Evolutionary conservation across 1,140 invertebrate species (phyloP), one percentile per base, ranked within the genome.

Genomic region (Diplogasteroides magnus): DNA sequence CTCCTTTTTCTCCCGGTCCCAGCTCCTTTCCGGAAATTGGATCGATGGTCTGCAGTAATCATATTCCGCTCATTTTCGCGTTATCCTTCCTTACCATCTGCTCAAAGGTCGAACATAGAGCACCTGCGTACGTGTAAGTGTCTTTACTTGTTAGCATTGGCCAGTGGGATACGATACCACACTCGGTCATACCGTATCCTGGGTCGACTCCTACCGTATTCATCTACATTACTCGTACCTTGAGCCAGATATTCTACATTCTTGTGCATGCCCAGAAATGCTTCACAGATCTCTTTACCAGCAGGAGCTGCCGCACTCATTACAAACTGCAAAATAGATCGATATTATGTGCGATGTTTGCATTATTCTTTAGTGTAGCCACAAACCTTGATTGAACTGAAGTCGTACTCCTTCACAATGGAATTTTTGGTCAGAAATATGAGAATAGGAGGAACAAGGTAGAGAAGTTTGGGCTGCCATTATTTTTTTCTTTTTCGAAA

Each of bases 341-440:
- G 37, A 48, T 6, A 48, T 6, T n/a, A n/a, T n/a, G n/a, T n/a
- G n/a, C n/a, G n/a, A n/a, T n/a, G n/a, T n/a, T n/a, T n/a, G n/a
- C n/a, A n/a, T n/a, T n/a, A n/a, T n/a, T n/a, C n/a, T n/a, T n/a
- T n/a, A n/a, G n/a, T n/a, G n/a, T n/a, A n/a, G n/a, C n/a, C n/a
- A n/a, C n/a, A n/a, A 48, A 48, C 37, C 37, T 48, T 19, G 37
- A 48, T 6, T 48, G 37, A 48, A 48, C 62, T 75, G 14, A 83
- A 62, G 64, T 84, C 78, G 70, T 78, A 82, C 31, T 83, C 77
- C 25, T 75, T 65, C 1, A 84, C 80, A 19, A 80, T 70, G 0
- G 81, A 78, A 72, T 84, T 79, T 64, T 83, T 83, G 15, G 78
- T 77, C 63, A 85, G 63, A 68, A 84, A 84, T 32, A 83, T 59